Percentiles rank a stretch among this genome's conserved stretches.
Evolutionary conservation across 2,888 invertebrate genomes (phyloP).

Genomic region (Meghimatium bilineatum): DNA sequence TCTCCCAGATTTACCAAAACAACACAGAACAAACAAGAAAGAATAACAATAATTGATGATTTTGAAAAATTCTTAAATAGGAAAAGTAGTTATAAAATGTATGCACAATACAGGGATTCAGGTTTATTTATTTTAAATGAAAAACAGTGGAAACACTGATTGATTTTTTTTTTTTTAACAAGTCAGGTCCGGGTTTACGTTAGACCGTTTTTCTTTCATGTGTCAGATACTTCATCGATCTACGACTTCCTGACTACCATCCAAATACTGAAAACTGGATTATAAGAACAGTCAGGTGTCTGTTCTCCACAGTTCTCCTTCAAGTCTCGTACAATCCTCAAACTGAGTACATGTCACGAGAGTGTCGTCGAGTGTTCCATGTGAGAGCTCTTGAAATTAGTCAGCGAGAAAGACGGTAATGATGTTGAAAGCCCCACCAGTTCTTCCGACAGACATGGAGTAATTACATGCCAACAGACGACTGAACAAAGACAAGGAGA

Average conservation of each 20-base stretch:
- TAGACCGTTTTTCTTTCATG: not conserved
- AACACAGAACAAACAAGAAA: no score
- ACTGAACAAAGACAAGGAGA: not conserved
- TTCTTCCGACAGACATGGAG: not conserved
- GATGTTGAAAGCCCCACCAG: not conserved
- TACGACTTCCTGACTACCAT: not conserved
- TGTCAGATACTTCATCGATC: not conserved
- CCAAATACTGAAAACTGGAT: conserved; percentile 1
- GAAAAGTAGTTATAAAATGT: no score
- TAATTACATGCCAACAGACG: not conserved
- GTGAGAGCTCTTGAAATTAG: not conserved
- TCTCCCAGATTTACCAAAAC: no score
- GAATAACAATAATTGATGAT: no score
- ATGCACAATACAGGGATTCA: no score
- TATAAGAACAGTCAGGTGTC: not conserved
- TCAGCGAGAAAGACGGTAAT: not conserved
- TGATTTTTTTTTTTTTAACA: not conserved
- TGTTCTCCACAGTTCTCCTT: not conserved
- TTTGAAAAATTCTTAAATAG: no score
- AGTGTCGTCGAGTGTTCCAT: not conserved
- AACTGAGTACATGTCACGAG: not conserved
- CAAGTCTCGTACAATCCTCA: not conserved
- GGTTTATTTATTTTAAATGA: no score
- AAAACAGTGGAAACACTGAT: no score
- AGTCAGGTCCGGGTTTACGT: not conserved